These are phyloP conservation scores for Cassiopea xamachana DNA, from an alignment of 30 jellyfish, hydroid and myxozoan genomes.

Conservation along the genomic window DNA sequence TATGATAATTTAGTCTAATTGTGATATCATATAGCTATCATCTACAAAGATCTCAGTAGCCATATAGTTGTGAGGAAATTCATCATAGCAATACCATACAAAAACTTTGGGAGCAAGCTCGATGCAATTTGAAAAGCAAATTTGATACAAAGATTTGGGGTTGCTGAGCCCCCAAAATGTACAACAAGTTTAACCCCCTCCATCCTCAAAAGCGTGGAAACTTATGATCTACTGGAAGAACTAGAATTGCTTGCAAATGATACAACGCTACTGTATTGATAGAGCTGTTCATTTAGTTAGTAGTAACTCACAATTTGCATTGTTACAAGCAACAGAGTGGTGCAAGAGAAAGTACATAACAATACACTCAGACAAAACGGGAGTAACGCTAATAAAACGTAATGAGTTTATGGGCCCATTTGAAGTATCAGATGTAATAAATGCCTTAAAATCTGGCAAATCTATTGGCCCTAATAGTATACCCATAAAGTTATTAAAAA, in stretches of 20 bases:
- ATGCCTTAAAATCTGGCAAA: conserved; percentile 56
- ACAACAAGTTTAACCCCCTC: too few relatives aligned
- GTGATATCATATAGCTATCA: too few relatives aligned
- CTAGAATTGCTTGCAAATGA: conserved; percentile 31
- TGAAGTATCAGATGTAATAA: conserved; percentile 55
- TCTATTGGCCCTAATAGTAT: conserved; percentile 68
- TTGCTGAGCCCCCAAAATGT: too few relatives aligned
- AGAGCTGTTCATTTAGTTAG: conserved; percentile 12
- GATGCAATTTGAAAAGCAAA: too few relatives aligned
- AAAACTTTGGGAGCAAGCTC: too few relatives aligned
- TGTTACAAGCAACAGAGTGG: conserved; percentile 26
- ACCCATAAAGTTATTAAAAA: conserved; percentile 50
- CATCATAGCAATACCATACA: too few relatives aligned
- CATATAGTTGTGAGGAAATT: too few relatives aligned
- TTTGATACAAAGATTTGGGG: too few relatives aligned
- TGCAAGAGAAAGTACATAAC: conserved; percentile 13
- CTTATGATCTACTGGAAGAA: conserved; percentile 10
- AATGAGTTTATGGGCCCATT: conserved; percentile 11
- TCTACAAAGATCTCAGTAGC: too few relatives aligned
- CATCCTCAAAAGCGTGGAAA: too few relatives aligned
- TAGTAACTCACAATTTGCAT: conserved; percentile 25
- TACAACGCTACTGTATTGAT: conserved; percentile 24
- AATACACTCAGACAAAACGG: conserved; percentile 27
- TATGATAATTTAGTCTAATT: too few relatives aligned
- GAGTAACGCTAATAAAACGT: conserved; percentile 12